Evolutionary conservation across 2,888 invertebrate species (phyloP), one percentile per base, ranked within the genome.

Genomic region (Acrobasis consociella): DNA sequence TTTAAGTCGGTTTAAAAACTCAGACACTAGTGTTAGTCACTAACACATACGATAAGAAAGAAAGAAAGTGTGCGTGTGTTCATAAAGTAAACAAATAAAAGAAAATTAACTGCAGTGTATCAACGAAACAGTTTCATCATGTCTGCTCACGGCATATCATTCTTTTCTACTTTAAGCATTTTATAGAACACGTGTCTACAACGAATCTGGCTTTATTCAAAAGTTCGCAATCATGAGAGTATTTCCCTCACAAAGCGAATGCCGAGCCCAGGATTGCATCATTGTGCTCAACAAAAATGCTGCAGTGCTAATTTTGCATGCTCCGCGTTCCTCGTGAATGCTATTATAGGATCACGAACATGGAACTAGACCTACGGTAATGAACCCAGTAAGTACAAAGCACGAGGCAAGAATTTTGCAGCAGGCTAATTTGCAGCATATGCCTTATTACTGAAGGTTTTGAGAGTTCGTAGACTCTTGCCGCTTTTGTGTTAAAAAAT

Each of bases 281-380:
- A 89, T 89, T 89, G 89, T 90, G 81, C 80, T 78, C 69, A 77
- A 87, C 85, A 88, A 89, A 90, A 89, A 87, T 84, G 82, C 84
- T 83, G 80, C 81, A 81, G 79, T 81, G 78, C 87, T 87, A 89
- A 89, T 89, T 89, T 86, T 75, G 78, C 79, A 88, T 88, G 84
- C 85, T 79, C 81, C 71, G 76, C 73, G 76, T 78, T 80, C 69
- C 78, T 77, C 67, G 69, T 82, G 86, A 83, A 87, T 85, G 76
- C 77, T 72, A 83, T 88, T 88, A 86, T 80, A 78, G 76, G 78
- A 75, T 78, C 78, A 77, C 69, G 70, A 74, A 69, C 69, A 64
- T 75, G 76, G 71, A 64, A 70, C 68, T 76, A 75, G 69, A 74
- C 71, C 77, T 74, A 70, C 69, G 68, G 67, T 72, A 77, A 77